Conservation (phyloP, 2,113 vertebrate genomes). For the Cyanoderma ruficeps region DNA sequence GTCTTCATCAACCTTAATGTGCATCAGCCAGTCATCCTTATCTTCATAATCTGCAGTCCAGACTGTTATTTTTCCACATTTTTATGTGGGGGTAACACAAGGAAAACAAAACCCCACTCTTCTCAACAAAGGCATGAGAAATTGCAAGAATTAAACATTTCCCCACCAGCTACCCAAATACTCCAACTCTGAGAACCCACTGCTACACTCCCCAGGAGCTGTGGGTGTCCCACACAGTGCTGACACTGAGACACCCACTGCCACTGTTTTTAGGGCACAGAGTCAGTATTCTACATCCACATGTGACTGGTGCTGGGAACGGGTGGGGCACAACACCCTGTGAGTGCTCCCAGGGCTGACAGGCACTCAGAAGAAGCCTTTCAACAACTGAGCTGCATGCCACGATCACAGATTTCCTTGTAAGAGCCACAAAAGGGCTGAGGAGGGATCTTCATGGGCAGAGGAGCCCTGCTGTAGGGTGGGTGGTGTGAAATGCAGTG, state of each 20-base stretch:
- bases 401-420: too few relatives aligned
- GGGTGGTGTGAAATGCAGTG: neutral
- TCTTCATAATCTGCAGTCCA: neutral
- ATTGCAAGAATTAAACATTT: neutral
- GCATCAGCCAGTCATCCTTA: neutral
- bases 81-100: neutral
- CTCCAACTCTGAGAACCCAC: neutral
- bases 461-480: neutral
- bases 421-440: neutral
- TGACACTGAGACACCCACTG: fast-evolving
- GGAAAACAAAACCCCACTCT: neutral
- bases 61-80: neutral
- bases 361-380: neutral
- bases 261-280: neutral
- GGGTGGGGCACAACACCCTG: fast-evolving
- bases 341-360: neutral
- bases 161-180: neutral
- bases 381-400: fast-evolving
- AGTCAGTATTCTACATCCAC: neutral
- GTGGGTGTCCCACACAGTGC: fast-evolving
- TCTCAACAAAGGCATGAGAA: neutral
- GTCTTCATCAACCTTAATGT: fast-evolving
- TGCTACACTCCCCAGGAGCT: fast-evolving
- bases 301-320: fast-evolving
- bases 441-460: neutral